Evolutionary conservation across 2,797 vertebrate genomes (phyloP).

Genomic region (Brotogeris chrysoptera): DNA sequence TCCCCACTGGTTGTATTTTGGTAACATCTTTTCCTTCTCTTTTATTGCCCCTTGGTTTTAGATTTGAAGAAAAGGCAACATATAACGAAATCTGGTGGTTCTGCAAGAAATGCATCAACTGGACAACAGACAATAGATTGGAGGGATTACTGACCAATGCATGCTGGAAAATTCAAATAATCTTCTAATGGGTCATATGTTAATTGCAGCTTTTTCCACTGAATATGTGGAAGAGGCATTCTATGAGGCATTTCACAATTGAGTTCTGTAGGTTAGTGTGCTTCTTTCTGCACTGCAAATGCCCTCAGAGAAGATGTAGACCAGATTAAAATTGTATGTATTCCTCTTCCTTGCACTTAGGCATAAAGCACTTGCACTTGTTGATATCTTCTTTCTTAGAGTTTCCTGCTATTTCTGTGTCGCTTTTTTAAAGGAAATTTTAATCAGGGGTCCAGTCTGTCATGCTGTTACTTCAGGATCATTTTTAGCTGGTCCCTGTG

Average conservation of each 20-base stretch:
- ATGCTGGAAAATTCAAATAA: background rate
- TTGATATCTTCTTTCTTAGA: background rate
- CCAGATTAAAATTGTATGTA: background rate
- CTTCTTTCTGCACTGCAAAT: background rate
- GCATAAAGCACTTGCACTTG: background rate
- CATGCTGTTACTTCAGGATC: background rate
- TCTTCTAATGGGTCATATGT: background rate
- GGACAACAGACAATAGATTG: background rate
- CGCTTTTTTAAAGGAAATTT: background rate
- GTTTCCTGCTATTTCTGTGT: background rate
- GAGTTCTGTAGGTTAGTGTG: background rate
- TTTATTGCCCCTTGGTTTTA: background rate
- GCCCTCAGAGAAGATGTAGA: background rate
- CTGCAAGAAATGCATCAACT: background rate
- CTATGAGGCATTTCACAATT: background rate
- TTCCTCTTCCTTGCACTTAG: background rate
- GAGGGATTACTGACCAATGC: background rate
- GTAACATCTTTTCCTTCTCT: background rate
- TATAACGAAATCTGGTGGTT: background rate
- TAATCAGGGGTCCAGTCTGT: background rate
- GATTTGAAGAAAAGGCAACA: background rate
- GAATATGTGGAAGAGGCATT: background rate
- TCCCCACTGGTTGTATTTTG: background rate
- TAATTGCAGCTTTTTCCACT: background rate
- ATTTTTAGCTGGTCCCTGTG: background rate